Base-by-base conservation (phyloP, 2,797 vertebrate species). In the Brachyrhaphis roseni region DNA sequence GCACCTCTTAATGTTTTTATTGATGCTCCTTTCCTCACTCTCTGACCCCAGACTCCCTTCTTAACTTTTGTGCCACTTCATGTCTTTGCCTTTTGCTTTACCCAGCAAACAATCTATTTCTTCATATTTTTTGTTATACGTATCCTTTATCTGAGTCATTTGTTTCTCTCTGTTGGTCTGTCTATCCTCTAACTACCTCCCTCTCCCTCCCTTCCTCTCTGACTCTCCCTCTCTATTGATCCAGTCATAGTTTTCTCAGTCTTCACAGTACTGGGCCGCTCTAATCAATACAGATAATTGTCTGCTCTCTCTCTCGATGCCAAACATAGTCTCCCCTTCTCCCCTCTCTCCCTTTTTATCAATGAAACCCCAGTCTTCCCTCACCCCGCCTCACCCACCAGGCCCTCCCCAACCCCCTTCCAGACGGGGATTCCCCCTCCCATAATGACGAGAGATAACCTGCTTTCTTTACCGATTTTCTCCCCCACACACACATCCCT, bases 231-330 rank as follows among this genome's bases (percentile, higher is more conserved):
- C 90, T 93, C 84, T 96, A 96, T 96, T 95, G 95, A 96, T 96
- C 95, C 92, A 95, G 93, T 96, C 95, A 95, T 96, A 95, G 95
- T 95, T 95, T 95, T 95, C 93, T 96, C 95, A 95, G 95, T 95
- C 95, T 96, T 96, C 94, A 95, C 94, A 95, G 94, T 93, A 93
- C 95, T 93, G 92, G 92, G 91, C 93, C 85, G 90, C 94, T 95
- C 95, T 96, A 96, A 96, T 96, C 95, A 96, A 96, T 96, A 96
- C 95, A 96, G 95, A 96, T 96, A 95, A 96, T 96, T 96, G 95
- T 96, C 95, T 95, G 93, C 95, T 94, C 94, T 88, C 94, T 94
- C 94, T 94, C 94, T 88, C 89, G 90, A 94, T 94, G 94, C 94
- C 94, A 94, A 94, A 94, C 94, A 94, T 89, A 88, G 90, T 93